Conservation (phyloP, 2,888 invertebrate genomes). For the Sarcophaga caerulescens region DNA sequence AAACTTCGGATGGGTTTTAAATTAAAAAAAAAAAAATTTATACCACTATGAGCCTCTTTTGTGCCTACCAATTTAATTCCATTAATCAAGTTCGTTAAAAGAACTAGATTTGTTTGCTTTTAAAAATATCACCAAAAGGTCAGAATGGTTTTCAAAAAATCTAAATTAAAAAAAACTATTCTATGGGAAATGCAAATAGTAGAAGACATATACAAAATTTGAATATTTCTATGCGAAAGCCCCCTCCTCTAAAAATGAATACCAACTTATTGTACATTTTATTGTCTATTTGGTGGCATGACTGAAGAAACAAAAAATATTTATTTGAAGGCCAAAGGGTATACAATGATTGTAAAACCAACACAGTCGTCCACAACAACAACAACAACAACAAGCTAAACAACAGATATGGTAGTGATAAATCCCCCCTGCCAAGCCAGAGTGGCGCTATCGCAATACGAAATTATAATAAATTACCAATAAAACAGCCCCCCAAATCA, state of each 20-base stretch:
- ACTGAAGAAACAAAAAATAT: not conserved
- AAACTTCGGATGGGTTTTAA: too few relatives aligned
- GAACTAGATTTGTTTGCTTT: too few relatives aligned
- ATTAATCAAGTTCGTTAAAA: too few relatives aligned
- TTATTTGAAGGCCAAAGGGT: slow-evolving; percentile 14
- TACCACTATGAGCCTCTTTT: too few relatives aligned
- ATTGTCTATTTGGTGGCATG: not conserved
- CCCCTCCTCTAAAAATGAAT: too few relatives aligned
- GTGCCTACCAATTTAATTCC: too few relatives aligned
- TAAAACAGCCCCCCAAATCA: not conserved
- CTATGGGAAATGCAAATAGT: not conserved
- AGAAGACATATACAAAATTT: not conserved
- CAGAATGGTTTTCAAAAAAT: not conserved
- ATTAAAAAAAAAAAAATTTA: too few relatives aligned
- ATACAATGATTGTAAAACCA: not conserved
- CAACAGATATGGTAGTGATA: slow-evolving; percentile 4
- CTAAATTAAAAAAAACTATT: not conserved
- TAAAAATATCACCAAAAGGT: not conserved
- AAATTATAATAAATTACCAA: slow-evolving; percentile 39
- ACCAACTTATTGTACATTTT: too few relatives aligned
- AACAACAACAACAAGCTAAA: not conserved
- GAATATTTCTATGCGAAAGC: not conserved
- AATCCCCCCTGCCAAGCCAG: slow-evolving; percentile 41
- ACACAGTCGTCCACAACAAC: too few relatives aligned
- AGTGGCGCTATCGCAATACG: slow-evolving; percentile 38